Percentiles rank a stretch among this genome's conserved stretches.
Conservation (phyloP, 2,113 vertebrate species). For the Boleophthalmus pectinirostris region DNA sequence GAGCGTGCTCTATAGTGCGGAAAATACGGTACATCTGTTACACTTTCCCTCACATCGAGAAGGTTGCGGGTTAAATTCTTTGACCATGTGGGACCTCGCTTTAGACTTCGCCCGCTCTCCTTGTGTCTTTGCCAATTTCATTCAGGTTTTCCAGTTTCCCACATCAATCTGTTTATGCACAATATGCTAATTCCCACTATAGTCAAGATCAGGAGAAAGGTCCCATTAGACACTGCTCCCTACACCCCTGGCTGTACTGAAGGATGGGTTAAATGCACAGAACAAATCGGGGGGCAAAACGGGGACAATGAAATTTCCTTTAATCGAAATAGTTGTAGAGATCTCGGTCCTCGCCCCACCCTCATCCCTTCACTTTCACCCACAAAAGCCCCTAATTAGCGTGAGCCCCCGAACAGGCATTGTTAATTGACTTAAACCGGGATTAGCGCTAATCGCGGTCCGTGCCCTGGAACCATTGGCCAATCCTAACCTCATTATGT, state of each 20-base stretch:
- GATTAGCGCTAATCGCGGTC: conserved; percentile 78
- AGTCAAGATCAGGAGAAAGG: neutral
- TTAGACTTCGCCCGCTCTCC: no score
- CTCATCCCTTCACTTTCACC: conserved; percentile 25
- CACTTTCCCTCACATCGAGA: no score
- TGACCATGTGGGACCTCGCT: no score
- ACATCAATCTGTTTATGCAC: no score
- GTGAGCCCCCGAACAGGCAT: conserved; percentile 69
- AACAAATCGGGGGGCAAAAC: neutral
- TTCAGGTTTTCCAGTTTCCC: no score
- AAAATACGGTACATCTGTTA: no score
- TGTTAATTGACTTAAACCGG: conserved; percentile 78
- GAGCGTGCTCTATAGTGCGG: no score
- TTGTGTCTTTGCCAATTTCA: no score
- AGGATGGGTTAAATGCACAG: neutral
- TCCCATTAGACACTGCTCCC: no score
- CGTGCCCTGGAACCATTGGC: conserved; percentile 72
- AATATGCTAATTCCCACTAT: neutral
- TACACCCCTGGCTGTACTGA: neutral
- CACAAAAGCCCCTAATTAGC: conserved; percentile 69
- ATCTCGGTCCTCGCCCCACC: conserved; percentile 25
- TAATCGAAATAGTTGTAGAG: conserved; percentile 40
- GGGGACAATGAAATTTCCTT: neutral
- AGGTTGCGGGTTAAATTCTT: no score
- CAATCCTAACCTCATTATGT: conserved; percentile 79